Evolutionary conservation across 37 sponge, comb jelly and placozoan species (phyloP).

Genomic region (Bolinopsis microptera): DNA sequence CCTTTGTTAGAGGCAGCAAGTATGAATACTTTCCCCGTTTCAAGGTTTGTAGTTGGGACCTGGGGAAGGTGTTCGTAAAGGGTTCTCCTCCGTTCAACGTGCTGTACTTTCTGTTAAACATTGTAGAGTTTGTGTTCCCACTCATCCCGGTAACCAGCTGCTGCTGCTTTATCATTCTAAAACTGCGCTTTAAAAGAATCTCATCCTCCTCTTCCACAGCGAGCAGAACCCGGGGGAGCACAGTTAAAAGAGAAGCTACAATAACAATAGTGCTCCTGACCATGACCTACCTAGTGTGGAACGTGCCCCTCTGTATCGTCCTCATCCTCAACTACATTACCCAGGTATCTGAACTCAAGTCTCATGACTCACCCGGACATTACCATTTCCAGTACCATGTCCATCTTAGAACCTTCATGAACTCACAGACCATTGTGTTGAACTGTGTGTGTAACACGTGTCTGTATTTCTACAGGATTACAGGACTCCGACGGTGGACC

Average conservation of each 20-base stretch:
- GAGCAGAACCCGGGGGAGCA: background rate
- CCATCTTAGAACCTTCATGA: background rate
- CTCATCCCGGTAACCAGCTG: background rate
- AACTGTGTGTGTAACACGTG: constrained; percentile 34
- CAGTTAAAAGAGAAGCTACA: constrained; percentile 13
- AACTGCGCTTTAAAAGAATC: background rate
- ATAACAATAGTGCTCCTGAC: constrained; percentile 13
- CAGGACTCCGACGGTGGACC: background rate
- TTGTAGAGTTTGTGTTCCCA: constrained; percentile 7
- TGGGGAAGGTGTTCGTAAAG: background rate
- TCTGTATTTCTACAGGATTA: constrained; percentile 41
- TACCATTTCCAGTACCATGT: background rate
- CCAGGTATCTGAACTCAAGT: background rate
- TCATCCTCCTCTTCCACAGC: background rate
- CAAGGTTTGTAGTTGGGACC: background rate
- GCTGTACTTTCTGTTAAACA: constrained; percentile 13
- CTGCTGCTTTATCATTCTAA: constrained; percentile 9
- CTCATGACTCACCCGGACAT: background rate
- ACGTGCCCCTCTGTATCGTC: constrained; percentile 7
- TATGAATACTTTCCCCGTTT: constrained; percentile 2
- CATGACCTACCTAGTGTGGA: constrained; percentile 23
- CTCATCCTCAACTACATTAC: constrained; percentile 3
- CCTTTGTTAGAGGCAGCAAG: background rate
- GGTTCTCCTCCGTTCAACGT: background rate
- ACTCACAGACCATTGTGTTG: constrained; percentile 8